Percentiles rank a stretch among this genome's conserved stretches.
These are phyloP conservation scores for Eubasilissa splendida DNA, from an alignment of 2,888 invertebrate genomes.

Conservation along the genomic window DNA sequence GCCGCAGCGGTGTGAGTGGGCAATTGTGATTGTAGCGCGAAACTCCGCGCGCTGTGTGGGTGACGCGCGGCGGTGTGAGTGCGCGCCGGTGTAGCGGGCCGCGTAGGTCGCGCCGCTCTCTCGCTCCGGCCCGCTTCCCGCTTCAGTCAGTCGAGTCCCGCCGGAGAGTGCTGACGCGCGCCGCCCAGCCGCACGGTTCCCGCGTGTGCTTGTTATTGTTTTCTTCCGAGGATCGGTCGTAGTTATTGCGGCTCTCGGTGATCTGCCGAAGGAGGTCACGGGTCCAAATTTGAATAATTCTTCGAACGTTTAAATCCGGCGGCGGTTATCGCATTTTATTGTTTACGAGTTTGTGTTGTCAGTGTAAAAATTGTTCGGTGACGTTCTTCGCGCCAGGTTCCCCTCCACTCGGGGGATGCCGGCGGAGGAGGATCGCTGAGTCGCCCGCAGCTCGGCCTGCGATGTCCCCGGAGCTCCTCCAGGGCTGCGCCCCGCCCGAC, in stretches of 20 bases:
- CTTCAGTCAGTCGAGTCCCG: slow-evolving; percentile 46
- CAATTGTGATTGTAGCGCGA: slow-evolving; percentile 7
- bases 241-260: slow-evolving; percentile 43
- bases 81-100: neutral
- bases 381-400: neutral
- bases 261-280: slow-evolving; percentile 41
- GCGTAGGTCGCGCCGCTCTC: too few species aligned
- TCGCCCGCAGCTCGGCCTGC: neutral
- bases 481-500: slow-evolving; percentile 11
- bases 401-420: too few species aligned
- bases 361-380: neutral
- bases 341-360: slow-evolving; percentile 8
- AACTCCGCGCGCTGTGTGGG: neutral
- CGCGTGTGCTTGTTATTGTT: slow-evolving; percentile 50
- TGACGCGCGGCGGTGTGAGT: slow-evolving; percentile 12
- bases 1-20: slow-evolving; percentile 1
- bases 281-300: slow-evolving; percentile 29
- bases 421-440: too few species aligned
- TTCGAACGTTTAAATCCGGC: slow-evolving; percentile 2
- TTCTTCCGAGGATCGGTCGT: slow-evolving; percentile 41
- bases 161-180: slow-evolving; percentile 18
- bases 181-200: neutral
- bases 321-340: neutral
- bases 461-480: slow-evolving; percentile 25
- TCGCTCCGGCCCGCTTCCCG: neutral